Evolutionary conservation across 2,888 invertebrate genomes (phyloP).

Genomic region (Aleiodes alternator): DNA sequence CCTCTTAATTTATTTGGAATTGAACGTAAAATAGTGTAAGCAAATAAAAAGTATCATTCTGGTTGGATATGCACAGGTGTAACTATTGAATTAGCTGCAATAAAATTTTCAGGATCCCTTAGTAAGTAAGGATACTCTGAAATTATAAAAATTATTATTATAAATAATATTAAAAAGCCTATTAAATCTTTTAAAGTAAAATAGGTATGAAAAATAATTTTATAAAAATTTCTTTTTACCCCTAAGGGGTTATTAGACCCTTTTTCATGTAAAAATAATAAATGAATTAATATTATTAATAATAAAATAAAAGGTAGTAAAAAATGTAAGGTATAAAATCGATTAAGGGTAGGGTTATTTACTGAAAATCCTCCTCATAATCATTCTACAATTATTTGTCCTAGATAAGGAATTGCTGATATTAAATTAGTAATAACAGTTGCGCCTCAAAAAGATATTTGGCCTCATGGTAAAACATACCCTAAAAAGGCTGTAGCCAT

Average conservation of each 20-base stretch:
- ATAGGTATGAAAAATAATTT: slow-evolving; percentile 83
- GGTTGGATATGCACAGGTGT: slow-evolving; percentile 88
- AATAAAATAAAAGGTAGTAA: slow-evolving; percentile 83
- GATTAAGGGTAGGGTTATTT: slow-evolving; percentile 84
- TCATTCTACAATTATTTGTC: slow-evolving; percentile 81
- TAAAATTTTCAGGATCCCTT: slow-evolving; percentile 86
- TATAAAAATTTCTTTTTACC: slow-evolving; percentile 81
- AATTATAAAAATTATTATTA: slow-evolving; percentile 76
- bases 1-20: slow-evolving; percentile 89
- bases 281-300: slow-evolving; percentile 80
- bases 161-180: slow-evolving; percentile 79
- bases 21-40: slow-evolving; percentile 87
- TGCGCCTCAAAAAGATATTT: slow-evolving; percentile 89
- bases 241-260: slow-evolving; percentile 84
- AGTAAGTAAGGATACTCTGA: slow-evolving; percentile 79
- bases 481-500: slow-evolving; percentile 87
- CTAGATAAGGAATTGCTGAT: slow-evolving; percentile 84
- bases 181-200: slow-evolving; percentile 81
- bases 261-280: slow-evolving; percentile 82
- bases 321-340: slow-evolving; percentile 87
- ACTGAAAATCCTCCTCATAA: slow-evolving; percentile 87
- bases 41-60: slow-evolving; percentile 91
- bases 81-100: slow-evolving; percentile 81
- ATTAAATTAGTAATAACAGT: slow-evolving; percentile 87
- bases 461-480: slow-evolving; percentile 86